These are phyloP conservation scores for Phrixothrix hirtus DNA, from an alignment of 2,888 invertebrate species.

Conservation along the genomic window DNA sequence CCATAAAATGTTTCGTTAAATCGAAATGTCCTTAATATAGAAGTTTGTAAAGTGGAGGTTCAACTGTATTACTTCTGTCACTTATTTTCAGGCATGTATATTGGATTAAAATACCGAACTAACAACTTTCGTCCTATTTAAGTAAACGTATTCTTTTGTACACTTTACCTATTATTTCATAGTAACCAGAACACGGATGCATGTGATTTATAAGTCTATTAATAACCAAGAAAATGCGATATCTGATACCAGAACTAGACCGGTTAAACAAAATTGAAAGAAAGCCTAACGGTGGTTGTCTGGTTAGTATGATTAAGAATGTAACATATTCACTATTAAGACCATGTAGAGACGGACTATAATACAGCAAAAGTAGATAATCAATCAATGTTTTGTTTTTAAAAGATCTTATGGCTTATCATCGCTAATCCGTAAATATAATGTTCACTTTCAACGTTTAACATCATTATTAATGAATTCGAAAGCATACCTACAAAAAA, in stretches of 20 bases:
- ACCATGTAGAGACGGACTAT: conserved; percentile 9
- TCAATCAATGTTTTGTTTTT: conserved; percentile 18
- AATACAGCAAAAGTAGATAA: conserved; percentile 10
- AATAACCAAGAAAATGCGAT: conserved; percentile 8
- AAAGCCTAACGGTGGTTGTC: conserved; percentile 26
- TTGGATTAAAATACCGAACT: background rate
- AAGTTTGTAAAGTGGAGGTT: no score
- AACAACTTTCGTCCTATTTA: background rate
- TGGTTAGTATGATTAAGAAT: conserved; percentile 23
- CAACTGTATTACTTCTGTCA: no score
- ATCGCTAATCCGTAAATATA: background rate
- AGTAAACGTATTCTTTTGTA: background rate
- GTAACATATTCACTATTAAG: conserved; percentile 13
- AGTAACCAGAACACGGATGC: conserved; percentile 10
- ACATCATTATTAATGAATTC: background rate
- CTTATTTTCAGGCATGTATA: background rate
- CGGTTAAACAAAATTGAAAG: conserved; percentile 3
- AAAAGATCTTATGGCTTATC: conserved; percentile 17
- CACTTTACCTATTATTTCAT: background rate
- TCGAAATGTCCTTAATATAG: no score
- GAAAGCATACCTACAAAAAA: background rate
- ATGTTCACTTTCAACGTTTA: background rate
- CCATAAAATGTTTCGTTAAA: no score
- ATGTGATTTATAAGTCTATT: conserved; percentile 12
- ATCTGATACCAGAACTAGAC: background rate